Evolutionary conservation across 2,888 invertebrate species (phyloP).

Genomic region (Erynnis tages): DNA sequence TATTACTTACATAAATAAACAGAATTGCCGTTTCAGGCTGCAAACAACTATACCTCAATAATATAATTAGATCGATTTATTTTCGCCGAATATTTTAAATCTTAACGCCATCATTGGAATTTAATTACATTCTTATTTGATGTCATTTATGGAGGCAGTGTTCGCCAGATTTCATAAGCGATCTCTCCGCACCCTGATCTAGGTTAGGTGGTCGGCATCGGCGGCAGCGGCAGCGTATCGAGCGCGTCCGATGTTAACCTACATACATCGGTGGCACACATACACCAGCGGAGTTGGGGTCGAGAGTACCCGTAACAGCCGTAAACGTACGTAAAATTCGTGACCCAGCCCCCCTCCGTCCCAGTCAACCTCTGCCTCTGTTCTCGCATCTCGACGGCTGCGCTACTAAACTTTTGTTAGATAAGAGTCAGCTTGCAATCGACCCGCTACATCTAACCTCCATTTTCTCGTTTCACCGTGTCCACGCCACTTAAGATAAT

Average conservation of each 20-base stretch:
- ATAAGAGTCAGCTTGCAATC: constrained; percentile 49
- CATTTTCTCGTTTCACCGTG: constrained; percentile 25
- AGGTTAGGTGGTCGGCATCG: constrained; percentile 80
- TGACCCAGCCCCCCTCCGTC: constrained; percentile 56
- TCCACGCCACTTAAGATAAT: constrained; percentile 14
- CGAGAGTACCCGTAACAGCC: constrained; percentile 61
- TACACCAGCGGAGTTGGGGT: constrained; percentile 64
- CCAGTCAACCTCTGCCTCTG: constrained; percentile 13
- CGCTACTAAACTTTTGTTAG: constrained; percentile 43
- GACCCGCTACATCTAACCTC: constrained; percentile 30
- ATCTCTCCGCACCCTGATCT: constrained; percentile 81
- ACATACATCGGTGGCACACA: constrained; percentile 72
- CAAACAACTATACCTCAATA: neutral
- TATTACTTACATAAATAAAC: no score
- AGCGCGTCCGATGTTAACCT: constrained; percentile 79
- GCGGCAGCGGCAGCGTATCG: constrained; percentile 71
- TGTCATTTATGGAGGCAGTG: constrained; percentile 71
- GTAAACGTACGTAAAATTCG: constrained; percentile 66
- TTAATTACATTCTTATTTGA: constrained; percentile 14
- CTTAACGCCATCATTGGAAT: neutral
- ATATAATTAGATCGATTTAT: neutral
- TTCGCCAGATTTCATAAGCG: constrained; percentile 81
- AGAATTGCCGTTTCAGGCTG: neutral
- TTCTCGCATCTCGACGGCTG: constrained; percentile 21
- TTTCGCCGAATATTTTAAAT: neutral